phyloP scores from a whole-genome alignment of 2,888 invertebrate genomes.

The Tenodera sinensis region DNA sequence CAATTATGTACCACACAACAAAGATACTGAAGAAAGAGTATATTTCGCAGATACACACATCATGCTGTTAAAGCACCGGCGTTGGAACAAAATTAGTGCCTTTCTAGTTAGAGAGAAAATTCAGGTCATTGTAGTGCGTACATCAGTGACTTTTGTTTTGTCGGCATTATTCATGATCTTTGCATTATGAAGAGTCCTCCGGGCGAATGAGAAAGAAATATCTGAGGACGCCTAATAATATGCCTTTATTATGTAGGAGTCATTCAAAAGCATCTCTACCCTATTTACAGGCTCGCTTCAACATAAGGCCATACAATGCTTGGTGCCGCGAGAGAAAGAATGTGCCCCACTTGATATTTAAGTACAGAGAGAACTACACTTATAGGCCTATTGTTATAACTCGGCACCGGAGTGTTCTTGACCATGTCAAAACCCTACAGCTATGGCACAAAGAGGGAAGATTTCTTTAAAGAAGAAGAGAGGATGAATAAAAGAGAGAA shows the following conservation, averaged over 20 bases:
- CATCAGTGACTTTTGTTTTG: neutral
- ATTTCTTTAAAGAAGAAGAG: neutral
- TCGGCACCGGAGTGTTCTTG: neutral
- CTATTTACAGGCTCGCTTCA: neutral
- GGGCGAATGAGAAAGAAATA: neutral
- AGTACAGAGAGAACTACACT: neutral
- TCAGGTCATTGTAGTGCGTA: neutral
- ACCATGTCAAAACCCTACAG: constrained; percentile 7
- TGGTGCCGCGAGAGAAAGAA: neutral
- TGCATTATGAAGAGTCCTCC: neutral
- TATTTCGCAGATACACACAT: too few species aligned
- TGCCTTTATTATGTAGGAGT: neutral
- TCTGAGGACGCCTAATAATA: neutral
- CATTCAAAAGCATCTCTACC: neutral
- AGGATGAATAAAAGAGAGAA: neutral
- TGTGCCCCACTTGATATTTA: neutral
- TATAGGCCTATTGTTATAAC: constrained; percentile 8
- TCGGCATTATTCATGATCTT: neutral
- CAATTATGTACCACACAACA: too few species aligned
- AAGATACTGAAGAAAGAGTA: too few species aligned
- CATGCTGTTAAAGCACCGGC: neutral
- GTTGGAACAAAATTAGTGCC: neutral
- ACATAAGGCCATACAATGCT: neutral
- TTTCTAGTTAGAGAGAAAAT: neutral
- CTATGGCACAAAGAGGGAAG: neutral